Evolutionary conservation across 2,888 invertebrate species (phyloP).

Genomic region (Nematopogon swammerdamellus): DNA sequence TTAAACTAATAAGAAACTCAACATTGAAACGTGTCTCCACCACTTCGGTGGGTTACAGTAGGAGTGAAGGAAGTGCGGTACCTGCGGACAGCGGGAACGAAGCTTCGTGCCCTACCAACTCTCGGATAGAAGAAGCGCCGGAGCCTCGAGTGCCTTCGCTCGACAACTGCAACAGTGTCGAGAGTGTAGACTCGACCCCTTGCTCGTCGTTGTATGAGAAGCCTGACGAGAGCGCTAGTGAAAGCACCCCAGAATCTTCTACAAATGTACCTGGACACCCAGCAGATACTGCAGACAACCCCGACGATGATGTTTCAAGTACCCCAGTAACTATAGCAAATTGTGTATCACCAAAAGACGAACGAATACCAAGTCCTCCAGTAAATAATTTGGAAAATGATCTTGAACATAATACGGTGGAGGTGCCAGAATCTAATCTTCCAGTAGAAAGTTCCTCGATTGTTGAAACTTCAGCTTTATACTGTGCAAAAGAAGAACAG

Average conservation of each 20-base stretch:
- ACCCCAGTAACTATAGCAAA: constrained; percentile 2
- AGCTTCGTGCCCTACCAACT: not conserved
- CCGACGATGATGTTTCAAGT: not conserved
- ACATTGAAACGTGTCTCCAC: not conserved
- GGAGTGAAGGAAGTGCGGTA: not conserved
- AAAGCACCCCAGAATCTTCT: not conserved
- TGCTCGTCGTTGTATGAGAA: not conserved
- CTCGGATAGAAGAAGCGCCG: not conserved
- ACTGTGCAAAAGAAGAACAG: not conserved
- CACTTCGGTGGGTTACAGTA: not conserved
- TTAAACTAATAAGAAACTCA: constrained; percentile 41
- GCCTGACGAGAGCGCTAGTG: not conserved
- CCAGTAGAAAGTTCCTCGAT: not conserved
- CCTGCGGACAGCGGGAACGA: not conserved
- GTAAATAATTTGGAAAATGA: not conserved
- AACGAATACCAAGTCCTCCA: not conserved
- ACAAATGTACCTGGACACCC: not conserved
- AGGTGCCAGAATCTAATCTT: no score
- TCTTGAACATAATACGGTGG: not conserved
- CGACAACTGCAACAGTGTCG: not conserved
- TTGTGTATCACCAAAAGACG: not conserved
- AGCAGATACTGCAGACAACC: not conserved
- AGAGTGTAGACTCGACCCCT: not conserved
- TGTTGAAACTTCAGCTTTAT: not conserved
- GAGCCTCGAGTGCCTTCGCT: not conserved